Evolutionary conservation across 1,140 invertebrate species (phyloP), one percentile per base, ranked within the genome.

Genomic region (Xylocopa sonorina): DNA sequence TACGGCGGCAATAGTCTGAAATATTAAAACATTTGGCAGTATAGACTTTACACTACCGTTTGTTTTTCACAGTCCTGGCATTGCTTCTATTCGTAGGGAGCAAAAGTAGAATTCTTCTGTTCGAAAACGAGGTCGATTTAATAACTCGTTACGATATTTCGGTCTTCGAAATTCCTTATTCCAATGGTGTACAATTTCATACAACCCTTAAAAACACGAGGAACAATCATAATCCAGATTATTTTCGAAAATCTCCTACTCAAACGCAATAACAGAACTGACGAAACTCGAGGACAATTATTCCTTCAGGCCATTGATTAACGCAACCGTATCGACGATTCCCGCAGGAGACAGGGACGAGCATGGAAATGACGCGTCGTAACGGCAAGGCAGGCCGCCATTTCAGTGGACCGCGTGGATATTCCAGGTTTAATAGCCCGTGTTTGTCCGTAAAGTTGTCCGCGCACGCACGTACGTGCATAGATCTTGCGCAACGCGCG

Each of bases 111-210:
- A 55, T 55, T 6, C 16, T 38, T 38, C 69, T 79, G 84, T 82
- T 77, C 32, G 78, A 71, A 79, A 86, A 86, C 48, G 68, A 58
- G 69, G 80, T 80, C 71, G 74, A 84, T 84, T 86, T 66, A 78
- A 84, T 86, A 84, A 81, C 84, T 86, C 82, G 72, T 79, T 82
- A 71, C 62, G 74, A 68, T 48, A 71, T 46, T 62, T 79, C 46
- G 55, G 48, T 62, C 48, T 38, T 9, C 3, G 3, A 38, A 38
- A 38, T 38, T 3, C 38, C 3, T 38, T 38, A 38, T 38, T 3
- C 9, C 9, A 9, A 9, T 38, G 9, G 9, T 38, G 9, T 38
- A 38, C 3, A 38, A n/a, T n/a, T n/a, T n/a, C n/a, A n/a, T n/a
- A n/a, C n/a, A n/a, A n/a, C n/a, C n/a, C n/a, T n/a, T n/a, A n/a